A percentile compares a stretch with the other conserved stretches of the same genome.
These are phyloP conservation scores for Spheniscus mendiculus DNA, from an alignment of 2,113 vertebrate genomes.

Conservation along the genomic window DNA sequence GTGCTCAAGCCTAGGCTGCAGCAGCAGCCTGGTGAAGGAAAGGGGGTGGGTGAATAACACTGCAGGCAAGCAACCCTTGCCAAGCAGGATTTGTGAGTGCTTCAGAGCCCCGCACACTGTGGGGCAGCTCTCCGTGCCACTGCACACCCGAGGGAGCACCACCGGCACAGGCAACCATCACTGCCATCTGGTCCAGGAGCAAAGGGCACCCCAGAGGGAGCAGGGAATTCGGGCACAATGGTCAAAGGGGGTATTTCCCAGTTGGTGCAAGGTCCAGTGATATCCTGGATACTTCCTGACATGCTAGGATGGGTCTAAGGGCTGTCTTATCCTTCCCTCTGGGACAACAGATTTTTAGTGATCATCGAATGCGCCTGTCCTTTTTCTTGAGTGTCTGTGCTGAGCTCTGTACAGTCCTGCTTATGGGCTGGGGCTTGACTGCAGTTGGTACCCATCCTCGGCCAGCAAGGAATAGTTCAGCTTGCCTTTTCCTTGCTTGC, in stretches of 20 bases:
- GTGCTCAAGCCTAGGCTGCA: background rate
- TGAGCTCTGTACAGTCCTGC: background rate
- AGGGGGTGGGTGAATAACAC: background rate
- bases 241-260: background rate
- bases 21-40: background rate
- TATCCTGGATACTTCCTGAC: background rate
- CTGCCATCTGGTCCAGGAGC: background rate
- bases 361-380: background rate
- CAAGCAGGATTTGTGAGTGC: background rate
- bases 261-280: background rate
- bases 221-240: background rate
- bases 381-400: background rate
- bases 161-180: background rate
- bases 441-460: background rate
- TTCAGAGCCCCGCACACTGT: rapidly evolving
- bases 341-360: background rate
- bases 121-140: background rate
- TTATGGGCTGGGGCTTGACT: background rate
- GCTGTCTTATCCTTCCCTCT: background rate
- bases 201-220: background rate
- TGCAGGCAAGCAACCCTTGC: background rate
- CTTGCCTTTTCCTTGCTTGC: background rate
- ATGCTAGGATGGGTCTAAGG: background rate
- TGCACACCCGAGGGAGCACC: background rate
- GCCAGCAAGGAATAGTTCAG: background rate